Conservation (phyloP, 2,888 invertebrate species). For the Cheilosia impressa region DNA sequence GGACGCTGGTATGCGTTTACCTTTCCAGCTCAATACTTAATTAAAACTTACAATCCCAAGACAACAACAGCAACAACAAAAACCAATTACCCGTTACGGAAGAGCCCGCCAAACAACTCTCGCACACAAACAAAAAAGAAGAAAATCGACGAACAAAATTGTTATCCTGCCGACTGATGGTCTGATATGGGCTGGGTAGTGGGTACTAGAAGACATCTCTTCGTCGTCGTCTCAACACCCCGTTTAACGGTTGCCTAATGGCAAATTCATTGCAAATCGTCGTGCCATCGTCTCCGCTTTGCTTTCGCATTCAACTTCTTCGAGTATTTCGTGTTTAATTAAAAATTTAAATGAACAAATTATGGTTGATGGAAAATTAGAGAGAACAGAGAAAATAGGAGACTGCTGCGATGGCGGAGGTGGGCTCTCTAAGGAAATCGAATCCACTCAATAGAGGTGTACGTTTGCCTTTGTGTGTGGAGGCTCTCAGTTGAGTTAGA, state of each 20-base stretch:
- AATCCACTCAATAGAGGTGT: slow-evolving; percentile 52
- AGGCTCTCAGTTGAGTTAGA: slow-evolving; percentile 48
- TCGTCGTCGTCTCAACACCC: slow-evolving; percentile 8
- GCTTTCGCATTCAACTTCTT: slow-evolving; percentile 22
- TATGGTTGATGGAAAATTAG: slow-evolving; percentile 74
- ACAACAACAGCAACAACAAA: slow-evolving; percentile 65
- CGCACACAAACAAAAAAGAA: slow-evolving; percentile 15
- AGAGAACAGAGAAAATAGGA: slow-evolving; percentile 41
- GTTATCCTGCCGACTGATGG: slow-evolving; percentile 52
- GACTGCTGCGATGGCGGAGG: neutral
- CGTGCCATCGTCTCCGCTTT: slow-evolving; percentile 32
- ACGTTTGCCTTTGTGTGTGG: neutral
- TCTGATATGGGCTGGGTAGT: neutral
- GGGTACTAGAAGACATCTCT: slow-evolving; percentile 8
- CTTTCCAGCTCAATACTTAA: slow-evolving; percentile 72
- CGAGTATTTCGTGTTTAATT: slow-evolving; percentile 65
- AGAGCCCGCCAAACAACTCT: slow-evolving; percentile 10
- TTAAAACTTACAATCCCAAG: slow-evolving; percentile 72
- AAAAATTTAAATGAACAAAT: slow-evolving; percentile 75
- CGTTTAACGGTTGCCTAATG: slow-evolving; percentile 67
- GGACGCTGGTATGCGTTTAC: slow-evolving; percentile 36
- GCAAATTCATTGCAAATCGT: slow-evolving; percentile 70
- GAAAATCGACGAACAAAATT: slow-evolving; percentile 41
- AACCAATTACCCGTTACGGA: slow-evolving; percentile 66
- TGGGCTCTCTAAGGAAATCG: slow-evolving; percentile 39